A percentile compares a stretch with the other conserved stretches of the same genome.
Evolutionary conservation across 2,113 vertebrate species (phyloP).

Genomic region (Puma concolor): DNA sequence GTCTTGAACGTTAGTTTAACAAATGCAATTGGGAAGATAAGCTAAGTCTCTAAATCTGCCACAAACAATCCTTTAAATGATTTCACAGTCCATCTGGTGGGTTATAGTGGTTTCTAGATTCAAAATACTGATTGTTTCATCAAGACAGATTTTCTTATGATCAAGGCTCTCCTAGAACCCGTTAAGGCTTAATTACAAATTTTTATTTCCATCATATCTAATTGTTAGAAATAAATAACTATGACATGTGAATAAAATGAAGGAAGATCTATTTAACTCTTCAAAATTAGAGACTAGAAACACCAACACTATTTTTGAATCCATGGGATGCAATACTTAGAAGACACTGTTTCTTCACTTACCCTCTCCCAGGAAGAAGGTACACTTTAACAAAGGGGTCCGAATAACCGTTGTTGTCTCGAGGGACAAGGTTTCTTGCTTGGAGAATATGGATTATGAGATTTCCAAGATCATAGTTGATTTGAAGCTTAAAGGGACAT

Average conservation of each 20-base stretch:
- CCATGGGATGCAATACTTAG: neutral
- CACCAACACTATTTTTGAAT: neutral
- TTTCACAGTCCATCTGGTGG: neutral
- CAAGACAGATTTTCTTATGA: neutral
- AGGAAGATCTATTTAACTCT: neutral
- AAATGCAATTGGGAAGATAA: neutral
- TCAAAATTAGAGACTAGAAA: neutral
- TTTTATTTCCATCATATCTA: neutral
- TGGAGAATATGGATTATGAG: constrained; percentile 98
- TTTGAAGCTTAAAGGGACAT: constrained; percentile 93
- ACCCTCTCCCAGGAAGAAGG: constrained; percentile 99
- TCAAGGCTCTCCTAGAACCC: neutral
- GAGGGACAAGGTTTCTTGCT: constrained; percentile 95
- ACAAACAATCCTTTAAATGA: neutral
- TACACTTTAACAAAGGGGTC: constrained; percentile 99
- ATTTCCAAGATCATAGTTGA: constrained; percentile 98
- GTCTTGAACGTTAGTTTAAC: neutral
- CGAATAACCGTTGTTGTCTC: constrained; percentile 98
- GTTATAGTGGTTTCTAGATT: neutral
- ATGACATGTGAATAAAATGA: neutral
- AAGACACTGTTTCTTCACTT: constrained; percentile 79
- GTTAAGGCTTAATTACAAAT: neutral
- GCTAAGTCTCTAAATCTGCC: neutral
- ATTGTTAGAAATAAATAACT: neutral
- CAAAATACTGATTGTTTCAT: neutral